Base-by-base conservation (phyloP, 2,888 invertebrate genomes). In the Ophion obscuratus region DNA sequence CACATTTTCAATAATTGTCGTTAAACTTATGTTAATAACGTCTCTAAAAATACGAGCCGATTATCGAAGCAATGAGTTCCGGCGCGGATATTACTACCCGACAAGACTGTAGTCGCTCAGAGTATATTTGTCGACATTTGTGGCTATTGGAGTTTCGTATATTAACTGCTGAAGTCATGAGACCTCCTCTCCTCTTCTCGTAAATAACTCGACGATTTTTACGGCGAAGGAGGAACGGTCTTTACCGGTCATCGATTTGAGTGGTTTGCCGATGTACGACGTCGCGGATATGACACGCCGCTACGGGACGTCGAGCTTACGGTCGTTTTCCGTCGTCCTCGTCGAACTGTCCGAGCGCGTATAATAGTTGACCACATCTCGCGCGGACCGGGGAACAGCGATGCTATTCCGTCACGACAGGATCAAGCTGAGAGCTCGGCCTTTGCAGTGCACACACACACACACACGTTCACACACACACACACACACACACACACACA, bases 201-300 rank as follows among this genome's bases (percentile, higher is more conserved):
- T 80, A 84, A 80, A 84, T 84, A 80, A 84, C 68, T 80, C 67
- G n/a, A 66, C 44, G 62, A 53, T 79, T 83, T 75, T 79, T 64
- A 74, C 67, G 79, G 11, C 24, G 2, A 14, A 27, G 47, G 53
- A 44, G 31, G 53, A 14, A 53, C 40, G 47, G 47, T 74, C 47
- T 83, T 83, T 79, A 75, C 79, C 47, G 71, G 75, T 80, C 80
- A 76, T 84, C 75, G 84, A 84, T 84, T 84, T 47, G 84, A 68
- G 75, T 40, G 70, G 20, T 47, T 67, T 20, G 11, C 20, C 62
- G 47, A 53, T 31, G 31, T 57, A 66, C 36, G 66, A 53, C 76
- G 57, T 67, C n/a, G 53, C 57, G 83, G 24, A 75, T 53, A 83
- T 76, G 80, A 74, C 61, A 62, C 36, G 66, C 6, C 81, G 44